Evolutionary conservation across 2,113 vertebrate genomes (phyloP).

Genomic region (Elephas maximus): DNA sequence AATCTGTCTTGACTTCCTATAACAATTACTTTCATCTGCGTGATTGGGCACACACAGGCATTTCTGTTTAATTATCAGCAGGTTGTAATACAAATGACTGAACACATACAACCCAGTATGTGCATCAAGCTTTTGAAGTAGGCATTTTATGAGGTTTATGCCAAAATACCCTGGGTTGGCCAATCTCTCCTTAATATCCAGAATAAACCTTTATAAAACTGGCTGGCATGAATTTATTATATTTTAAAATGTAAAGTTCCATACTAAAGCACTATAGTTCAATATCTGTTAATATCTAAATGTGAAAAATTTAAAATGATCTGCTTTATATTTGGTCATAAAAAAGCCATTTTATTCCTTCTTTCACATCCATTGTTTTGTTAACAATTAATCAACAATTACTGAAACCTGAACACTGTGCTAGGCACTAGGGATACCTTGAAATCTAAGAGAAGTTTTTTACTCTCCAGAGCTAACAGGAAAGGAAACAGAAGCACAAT

Average conservation of each 20-base stretch:
- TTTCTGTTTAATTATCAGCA: constrained; percentile 59
- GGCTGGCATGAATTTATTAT: neutral
- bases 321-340: neutral
- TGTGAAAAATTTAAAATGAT: neutral
- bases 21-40: neutral
- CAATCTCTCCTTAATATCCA: constrained; percentile 22
- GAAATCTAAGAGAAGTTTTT: neutral
- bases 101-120: neutral
- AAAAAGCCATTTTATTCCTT: neutral
- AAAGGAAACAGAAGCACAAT: neutral
- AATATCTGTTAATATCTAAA: neutral
- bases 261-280: neutral
- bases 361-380: neutral
- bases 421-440: neutral
- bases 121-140: constrained; percentile 40
- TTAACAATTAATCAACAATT: neutral
- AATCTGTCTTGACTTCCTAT: neutral
- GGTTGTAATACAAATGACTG: constrained; percentile 44
- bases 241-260: neutral
- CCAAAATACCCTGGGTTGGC: constrained; percentile 39
- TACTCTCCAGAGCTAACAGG: neutral
- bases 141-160: constrained; percentile 49
- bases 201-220: neutral
- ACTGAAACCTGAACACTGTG: neutral
- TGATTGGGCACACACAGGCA: neutral